These are phyloP conservation scores for Malthinus seriepunctatus DNA, from an alignment of 2,888 invertebrate genomes.

Conservation along the genomic window DNA sequence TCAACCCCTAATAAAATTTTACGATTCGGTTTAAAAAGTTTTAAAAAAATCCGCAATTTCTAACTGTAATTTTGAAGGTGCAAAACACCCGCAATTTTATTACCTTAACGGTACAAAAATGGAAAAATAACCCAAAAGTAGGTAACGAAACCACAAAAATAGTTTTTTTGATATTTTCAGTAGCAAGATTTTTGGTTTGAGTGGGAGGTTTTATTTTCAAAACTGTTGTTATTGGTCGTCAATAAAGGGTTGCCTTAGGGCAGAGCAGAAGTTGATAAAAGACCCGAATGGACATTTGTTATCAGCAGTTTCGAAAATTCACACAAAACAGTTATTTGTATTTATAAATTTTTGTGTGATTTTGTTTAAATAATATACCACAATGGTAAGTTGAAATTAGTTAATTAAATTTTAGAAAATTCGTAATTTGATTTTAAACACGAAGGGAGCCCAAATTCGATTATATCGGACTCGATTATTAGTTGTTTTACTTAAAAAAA, in stretches of 20 bases:
- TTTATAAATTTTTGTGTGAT: neutral
- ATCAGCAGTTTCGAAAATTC: constrained; percentile 19
- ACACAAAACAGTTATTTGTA: constrained; percentile 1
- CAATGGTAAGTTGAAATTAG: neutral
- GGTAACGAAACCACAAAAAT: constrained; percentile 27
- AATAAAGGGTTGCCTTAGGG: constrained; percentile 34
- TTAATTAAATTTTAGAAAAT: neutral
- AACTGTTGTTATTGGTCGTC: constrained; percentile 32
- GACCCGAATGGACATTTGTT: constrained; percentile 15
- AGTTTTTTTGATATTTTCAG: constrained; percentile 14
- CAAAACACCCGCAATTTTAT: neutral
- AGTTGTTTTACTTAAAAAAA: neutral
- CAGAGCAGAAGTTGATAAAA: constrained; percentile 31
- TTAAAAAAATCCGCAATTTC: neutral
- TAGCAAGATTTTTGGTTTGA: constrained; percentile 10
- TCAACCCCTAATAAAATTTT: constrained; percentile 4
- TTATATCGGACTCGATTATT: no score
- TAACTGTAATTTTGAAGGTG: constrained; percentile 3
- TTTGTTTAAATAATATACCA: neutral
- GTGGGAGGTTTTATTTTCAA: constrained; percentile 27
- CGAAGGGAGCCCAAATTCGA: no score
- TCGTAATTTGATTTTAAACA: no score
- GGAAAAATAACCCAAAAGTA: constrained; percentile 19
- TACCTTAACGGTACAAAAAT: constrained; percentile 19
- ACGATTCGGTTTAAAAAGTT: neutral